Evolutionary conservation across 2,113 vertebrate species (phyloP), one percentile per base, ranked within the genome.

Genomic region (Lamprologus callipterus): DNA sequence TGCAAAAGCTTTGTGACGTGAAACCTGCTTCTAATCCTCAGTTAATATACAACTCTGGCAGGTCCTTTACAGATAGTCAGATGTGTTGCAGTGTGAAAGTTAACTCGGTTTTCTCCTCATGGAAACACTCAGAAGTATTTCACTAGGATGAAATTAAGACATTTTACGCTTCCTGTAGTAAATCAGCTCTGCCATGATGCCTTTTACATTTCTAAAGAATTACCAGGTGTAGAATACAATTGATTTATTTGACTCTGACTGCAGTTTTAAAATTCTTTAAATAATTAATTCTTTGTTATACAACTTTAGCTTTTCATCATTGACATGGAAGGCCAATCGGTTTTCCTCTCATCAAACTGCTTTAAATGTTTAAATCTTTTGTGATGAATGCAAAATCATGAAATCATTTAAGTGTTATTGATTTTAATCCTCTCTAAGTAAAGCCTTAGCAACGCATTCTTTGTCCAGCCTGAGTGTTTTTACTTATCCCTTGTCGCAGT

Each of bases 1-100:
- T 42, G 19, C n/a, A 40, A 14, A 33, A 19, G 13, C 35, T 65
- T 21, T 53, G 19, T 80, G 55, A 12, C 3, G 11, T 47, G 58
- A 82, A 82, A 37, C 31, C 49, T 33, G 21, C n/a, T 55, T 40
- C 7, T 28, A 33, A n/a, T n/a, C 7, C 31, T 11, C 6, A 37
- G 89, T 90, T 90, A 89, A 91, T 85, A 17, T 78, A 17, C 85
- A 91, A 88, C 73, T 90, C 49, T 23, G n/a, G 47, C 8, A 4
- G 40, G 13, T 53, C 12, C 17, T 85, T 89, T 86, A 84, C 89
- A 57, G 79, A 63, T 84, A 70, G 85, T 12, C 12, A 17, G n/a
- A 33, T 14, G 23, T 17, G 8, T 16, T 70, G 53, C 12, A 33
- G 10, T 73, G 40, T 26, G 13, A 45, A 57, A 9, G 16, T 65